These are phyloP conservation scores for Drosophila aldrichi DNA, from an alignment of 2,888 invertebrate species.

Conservation along the genomic window DNA sequence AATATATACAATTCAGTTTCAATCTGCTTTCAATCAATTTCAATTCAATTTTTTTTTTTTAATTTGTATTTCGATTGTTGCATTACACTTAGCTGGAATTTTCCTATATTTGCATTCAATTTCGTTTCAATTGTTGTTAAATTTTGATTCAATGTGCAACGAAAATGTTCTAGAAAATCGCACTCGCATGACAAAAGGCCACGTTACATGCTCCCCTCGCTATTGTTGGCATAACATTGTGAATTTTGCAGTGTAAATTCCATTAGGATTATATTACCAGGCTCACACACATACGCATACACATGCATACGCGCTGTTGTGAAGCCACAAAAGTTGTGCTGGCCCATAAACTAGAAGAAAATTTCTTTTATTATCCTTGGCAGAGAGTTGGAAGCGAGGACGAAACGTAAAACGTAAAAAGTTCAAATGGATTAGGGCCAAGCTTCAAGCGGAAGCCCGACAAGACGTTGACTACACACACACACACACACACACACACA, in stretches of 20 bases:
- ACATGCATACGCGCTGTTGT: constrained; percentile 1
- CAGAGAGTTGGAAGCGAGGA: constrained; percentile 62
- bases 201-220: constrained; percentile 41
- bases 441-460: constrained; percentile 64
- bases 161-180: constrained; percentile 24
- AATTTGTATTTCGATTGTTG: no score
- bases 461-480: constrained; percentile 70
- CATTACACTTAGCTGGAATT: no score
- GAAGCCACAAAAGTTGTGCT: constrained; percentile 73
- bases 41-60: constrained; percentile 1
- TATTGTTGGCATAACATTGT: constrained; percentile 56
- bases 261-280: constrained; percentile 81
- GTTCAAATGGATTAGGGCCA: constrained; percentile 79
- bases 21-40: not conserved
- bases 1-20: not conserved
- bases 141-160: constrained; percentile 24
- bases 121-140: constrained; percentile 22
- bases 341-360: constrained; percentile 71
- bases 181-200: constrained; percentile 58
- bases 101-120: not conserved
- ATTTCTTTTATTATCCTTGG: constrained; percentile 77
- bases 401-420: constrained; percentile 41
- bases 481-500: constrained; percentile 11
- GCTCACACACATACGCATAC: constrained; percentile 27
- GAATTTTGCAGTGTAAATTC: constrained; percentile 76